Evolutionary conservation across 1,140 invertebrate species (phyloP), one percentile per base, ranked within the genome.

Genomic region (Listronotus oregonensis): DNA sequence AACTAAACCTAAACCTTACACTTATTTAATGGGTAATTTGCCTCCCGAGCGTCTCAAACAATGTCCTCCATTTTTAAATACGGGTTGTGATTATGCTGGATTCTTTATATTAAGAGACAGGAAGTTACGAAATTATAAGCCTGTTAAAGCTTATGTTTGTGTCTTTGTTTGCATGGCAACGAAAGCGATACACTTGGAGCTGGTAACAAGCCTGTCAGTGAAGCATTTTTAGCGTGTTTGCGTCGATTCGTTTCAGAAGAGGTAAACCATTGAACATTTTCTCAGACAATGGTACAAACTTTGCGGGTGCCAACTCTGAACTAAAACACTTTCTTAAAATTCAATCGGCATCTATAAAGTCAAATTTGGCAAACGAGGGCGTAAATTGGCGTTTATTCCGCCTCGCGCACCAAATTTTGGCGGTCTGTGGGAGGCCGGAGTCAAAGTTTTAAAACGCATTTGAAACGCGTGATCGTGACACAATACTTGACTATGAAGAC

Each of bases 181-280:
- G n/a, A n/a, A n/a, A n/a, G n/a, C n/a, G n/a, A n/a, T n/a, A n/a
- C n/a, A n/a, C n/a, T n/a, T n/a, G n/a, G n/a, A n/a, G n/a, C n/a
- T n/a, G n/a, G n/a, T n/a, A n/a, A n/a, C n/a, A n/a, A n/a, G n/a
- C n/a, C n/a, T n/a, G n/a, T n/a, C n/a, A n/a, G n/a, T n/a, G n/a
- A n/a, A n/a, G n/a, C n/a, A n/a, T n/a, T n/a, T n/a, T n/a, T n/a
- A n/a, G n/a, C n/a, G n/a, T n/a, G n/a, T n/a, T n/a, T n/a, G n/a
- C n/a, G n/a, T n/a, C n/a, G n/a, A n/a, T n/a, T n/a, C 71, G 34
- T 82, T n/a, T 70, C 75, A 9, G 76, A 42, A 55, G 77, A 42
- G 75, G 76, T 32, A 43, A 68, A 34, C 71, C 77, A 8, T 44
- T 34, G 7, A 34, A 50, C 12, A 18, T 71, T 9, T 69, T 55